phyloP scores from a whole-genome alignment of 2,888 invertebrate genomes.

The Plagodis pulveraria region DNA sequence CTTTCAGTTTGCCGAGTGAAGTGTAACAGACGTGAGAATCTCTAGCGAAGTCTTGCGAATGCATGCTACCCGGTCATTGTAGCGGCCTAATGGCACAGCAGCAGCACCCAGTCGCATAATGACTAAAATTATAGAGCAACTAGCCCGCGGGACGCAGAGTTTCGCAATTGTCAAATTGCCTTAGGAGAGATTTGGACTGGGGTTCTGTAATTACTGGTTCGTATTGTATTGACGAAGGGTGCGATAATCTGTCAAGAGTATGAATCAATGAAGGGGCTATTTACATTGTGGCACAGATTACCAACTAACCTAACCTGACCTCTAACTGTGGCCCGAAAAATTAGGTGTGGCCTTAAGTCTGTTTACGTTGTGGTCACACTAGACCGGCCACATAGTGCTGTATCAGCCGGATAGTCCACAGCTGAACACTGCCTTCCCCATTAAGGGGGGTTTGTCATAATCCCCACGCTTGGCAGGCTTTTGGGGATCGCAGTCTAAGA shows the following conservation, averaged over 20 bases:
- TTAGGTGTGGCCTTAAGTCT: too few species aligned
- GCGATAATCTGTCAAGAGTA: background rate
- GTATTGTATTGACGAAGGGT: slow-evolving; percentile 1
- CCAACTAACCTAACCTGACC: too few species aligned
- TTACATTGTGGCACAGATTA: too few species aligned
- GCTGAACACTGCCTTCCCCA: too few species aligned
- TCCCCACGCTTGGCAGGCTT: too few species aligned
- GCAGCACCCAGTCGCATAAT: slow-evolving; percentile 56
- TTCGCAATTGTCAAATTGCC: slow-evolving; percentile 51
- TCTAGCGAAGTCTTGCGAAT: slow-evolving; percentile 9
- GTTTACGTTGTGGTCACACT: too few species aligned
- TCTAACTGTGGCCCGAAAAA: too few species aligned
- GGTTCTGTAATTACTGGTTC: slow-evolving; percentile 14
- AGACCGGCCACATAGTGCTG: too few species aligned
- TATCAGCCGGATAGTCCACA: too few species aligned
- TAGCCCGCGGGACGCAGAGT: slow-evolving; percentile 40
- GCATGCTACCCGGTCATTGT: slow-evolving; percentile 28
- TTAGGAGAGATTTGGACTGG: slow-evolving; percentile 43
- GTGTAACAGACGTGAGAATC: slow-evolving; percentile 54
- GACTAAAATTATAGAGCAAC: slow-evolving; percentile 66
- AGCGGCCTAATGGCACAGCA: slow-evolving; percentile 54
- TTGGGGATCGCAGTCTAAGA: too few species aligned
- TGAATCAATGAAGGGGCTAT: background rate
- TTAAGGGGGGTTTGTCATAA: too few species aligned
- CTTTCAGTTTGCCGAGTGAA: slow-evolving; percentile 51